A percentile compares a stretch with the other conserved stretches of the same genome.
Conservation (phyloP, 2,888 invertebrate species). For the Zeuzera pyrina region DNA sequence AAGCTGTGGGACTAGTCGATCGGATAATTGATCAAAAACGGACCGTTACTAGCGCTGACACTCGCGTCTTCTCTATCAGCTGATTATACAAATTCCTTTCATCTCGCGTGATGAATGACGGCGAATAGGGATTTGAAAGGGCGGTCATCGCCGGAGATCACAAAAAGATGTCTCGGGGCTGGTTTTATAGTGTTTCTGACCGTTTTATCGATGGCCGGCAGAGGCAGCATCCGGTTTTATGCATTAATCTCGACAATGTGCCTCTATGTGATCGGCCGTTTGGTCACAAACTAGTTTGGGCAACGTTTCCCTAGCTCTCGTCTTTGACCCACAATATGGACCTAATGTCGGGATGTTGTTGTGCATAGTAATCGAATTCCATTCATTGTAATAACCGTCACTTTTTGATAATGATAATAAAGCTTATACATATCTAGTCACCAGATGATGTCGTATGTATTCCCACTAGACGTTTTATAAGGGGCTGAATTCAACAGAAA, state of each 20-base stretch:
- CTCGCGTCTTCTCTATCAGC: constrained; percentile 40
- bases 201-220: constrained; percentile 52
- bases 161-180: constrained; percentile 53
- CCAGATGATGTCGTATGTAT: no score
- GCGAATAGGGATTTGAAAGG: constrained; percentile 37
- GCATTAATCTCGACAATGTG: constrained; percentile 60
- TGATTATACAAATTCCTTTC: constrained; percentile 55
- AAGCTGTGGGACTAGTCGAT: constrained; percentile 37
- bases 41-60: constrained; percentile 44
- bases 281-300: constrained; percentile 62
- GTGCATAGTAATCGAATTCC: constrained; percentile 63
- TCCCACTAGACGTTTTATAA: no score
- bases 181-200: constrained; percentile 53
- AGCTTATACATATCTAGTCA: no score
- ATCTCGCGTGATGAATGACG: constrained; percentile 57
- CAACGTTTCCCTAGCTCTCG: constrained; percentile 40
- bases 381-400: constrained; percentile 45
- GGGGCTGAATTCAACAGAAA: no score
- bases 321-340: constrained; percentile 28
- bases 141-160: constrained; percentile 49
- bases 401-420: no score
- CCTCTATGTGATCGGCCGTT: constrained; percentile 53
- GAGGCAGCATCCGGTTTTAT: constrained; percentile 68
- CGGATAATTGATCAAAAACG: constrained; percentile 55
- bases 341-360: constrained; percentile 30